Conservation (phyloP, 2,888 invertebrate species). For the Thelaira solivaga region DNA sequence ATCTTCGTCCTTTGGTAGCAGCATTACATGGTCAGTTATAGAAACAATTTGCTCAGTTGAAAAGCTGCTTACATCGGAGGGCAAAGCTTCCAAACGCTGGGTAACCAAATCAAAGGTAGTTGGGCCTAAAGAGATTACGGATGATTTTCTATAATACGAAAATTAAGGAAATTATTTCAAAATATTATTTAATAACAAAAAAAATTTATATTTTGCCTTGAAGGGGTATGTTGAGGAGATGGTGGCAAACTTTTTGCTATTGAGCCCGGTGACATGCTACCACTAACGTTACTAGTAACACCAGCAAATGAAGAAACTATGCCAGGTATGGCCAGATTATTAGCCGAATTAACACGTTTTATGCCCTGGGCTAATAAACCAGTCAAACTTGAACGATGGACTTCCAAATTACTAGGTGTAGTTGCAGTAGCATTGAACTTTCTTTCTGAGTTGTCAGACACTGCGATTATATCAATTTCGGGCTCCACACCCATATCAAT, state of each 20-base stretch:
- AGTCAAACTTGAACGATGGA: constrained; percentile 75
- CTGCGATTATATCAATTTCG: constrained; percentile 62
- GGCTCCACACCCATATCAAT: constrained; percentile 57
- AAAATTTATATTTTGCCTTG: constrained; percentile 75
- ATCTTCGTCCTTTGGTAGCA: constrained; percentile 81
- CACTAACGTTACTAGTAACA: constrained; percentile 33
- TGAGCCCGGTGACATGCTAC: constrained; percentile 43
- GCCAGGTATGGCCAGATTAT: constrained; percentile 82
- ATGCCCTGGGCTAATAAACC: constrained; percentile 79
- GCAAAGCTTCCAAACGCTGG: constrained; percentile 72
- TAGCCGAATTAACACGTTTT: constrained; percentile 85
- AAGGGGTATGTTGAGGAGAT: constrained; percentile 86
- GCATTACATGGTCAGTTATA: constrained; percentile 74
- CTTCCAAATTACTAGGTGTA: constrained; percentile 64
- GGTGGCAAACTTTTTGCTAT: constrained; percentile 84
- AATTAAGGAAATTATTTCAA: not conserved
- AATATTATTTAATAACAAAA: not conserved
- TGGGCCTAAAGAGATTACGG: constrained; percentile 78
- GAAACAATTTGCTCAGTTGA: constrained; percentile 71
- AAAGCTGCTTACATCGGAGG: constrained; percentile 68
- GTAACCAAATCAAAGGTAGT: constrained; percentile 79
- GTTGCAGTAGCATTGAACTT: constrained; percentile 10
- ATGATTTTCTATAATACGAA: constrained; percentile 83
- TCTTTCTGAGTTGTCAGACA: constrained; percentile 48
- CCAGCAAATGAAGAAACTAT: constrained; percentile 77